Percentiles rank a stretch among this genome's conserved stretches.
Conservation (phyloP, 2,888 invertebrate species). For the Spilosoma lubricipeda region DNA sequence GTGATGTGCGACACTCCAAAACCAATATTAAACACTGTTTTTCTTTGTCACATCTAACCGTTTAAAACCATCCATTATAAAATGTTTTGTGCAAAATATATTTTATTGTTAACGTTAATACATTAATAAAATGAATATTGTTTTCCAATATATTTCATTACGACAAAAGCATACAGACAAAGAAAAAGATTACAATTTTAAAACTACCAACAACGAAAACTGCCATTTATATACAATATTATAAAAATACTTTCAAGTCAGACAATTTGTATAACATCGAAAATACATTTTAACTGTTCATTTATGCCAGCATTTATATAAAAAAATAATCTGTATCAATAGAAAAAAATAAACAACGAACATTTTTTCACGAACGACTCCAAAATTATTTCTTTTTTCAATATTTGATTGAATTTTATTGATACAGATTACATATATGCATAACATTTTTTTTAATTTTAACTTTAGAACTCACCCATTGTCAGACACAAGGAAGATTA, state of each 20-base stretch:
- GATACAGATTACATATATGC: conserved; percentile 4
- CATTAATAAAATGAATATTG: conserved; percentile 7
- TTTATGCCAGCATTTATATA: conserved; percentile 57
- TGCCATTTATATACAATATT: conserved; percentile 63
- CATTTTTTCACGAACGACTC: too few species aligned
- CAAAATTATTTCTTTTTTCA: too few species aligned
- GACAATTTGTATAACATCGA: conserved; percentile 79
- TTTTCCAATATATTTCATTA: conserved; percentile 26
- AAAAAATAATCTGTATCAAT: conserved; percentile 41
- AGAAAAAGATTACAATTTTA: conserved; percentile 32
- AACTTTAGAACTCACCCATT: conserved; percentile 26
- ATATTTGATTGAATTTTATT: not conserved
- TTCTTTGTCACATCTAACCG: not conserved
- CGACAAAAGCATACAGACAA: conserved; percentile 39
- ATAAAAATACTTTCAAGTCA: conserved; percentile 80
- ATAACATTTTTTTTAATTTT: not conserved
- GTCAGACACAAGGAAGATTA: conserved; percentile 26
- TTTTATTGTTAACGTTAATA: not conserved
- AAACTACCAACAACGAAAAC: conserved; percentile 56
- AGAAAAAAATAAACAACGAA: not conserved
- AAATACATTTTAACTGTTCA: conserved; percentile 69
- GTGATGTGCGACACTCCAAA: not conserved
- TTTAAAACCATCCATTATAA: not conserved
- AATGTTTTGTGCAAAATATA: not conserved
- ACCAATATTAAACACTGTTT: not conserved